These are phyloP conservation scores for Cygnus buccinator DNA, from an alignment of 2,113 vertebrate species.

Conservation along the genomic window DNA sequence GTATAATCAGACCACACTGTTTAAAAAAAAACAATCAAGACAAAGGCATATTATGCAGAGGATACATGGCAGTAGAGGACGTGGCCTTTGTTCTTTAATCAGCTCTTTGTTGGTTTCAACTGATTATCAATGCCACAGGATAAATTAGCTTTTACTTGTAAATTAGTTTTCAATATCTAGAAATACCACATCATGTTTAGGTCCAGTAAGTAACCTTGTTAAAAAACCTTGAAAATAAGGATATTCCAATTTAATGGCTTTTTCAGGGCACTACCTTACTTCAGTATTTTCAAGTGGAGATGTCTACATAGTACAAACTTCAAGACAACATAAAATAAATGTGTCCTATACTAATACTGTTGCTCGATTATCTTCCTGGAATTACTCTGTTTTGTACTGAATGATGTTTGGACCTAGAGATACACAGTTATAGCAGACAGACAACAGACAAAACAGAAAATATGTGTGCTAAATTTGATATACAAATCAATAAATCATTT, in stretches of 20 bases:
- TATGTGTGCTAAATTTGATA: constrained; percentile 27
- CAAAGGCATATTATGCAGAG: neutral
- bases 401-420: neutral
- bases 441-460: neutral
- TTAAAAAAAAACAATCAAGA: neutral
- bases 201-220: neutral
- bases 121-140: neutral
- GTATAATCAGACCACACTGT: neutral
- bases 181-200: neutral
- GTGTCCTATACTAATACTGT: neutral
- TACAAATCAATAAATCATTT: constrained; percentile 50
- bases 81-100: neutral
- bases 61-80: neutral
- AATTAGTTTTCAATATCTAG: neutral
- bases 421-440: neutral
- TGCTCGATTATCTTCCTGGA: neutral
- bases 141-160: neutral
- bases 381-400: neutral
- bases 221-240: neutral
- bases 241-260: neutral
- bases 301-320: neutral
- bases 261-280: neutral
- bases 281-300: neutral
- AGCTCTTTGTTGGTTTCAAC: neutral
- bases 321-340: neutral